Evolutionary conservation across 2,888 invertebrate genomes (phyloP), one percentile per base, ranked within the genome.

Genomic region (Cactoblastis cactorum): DNA sequence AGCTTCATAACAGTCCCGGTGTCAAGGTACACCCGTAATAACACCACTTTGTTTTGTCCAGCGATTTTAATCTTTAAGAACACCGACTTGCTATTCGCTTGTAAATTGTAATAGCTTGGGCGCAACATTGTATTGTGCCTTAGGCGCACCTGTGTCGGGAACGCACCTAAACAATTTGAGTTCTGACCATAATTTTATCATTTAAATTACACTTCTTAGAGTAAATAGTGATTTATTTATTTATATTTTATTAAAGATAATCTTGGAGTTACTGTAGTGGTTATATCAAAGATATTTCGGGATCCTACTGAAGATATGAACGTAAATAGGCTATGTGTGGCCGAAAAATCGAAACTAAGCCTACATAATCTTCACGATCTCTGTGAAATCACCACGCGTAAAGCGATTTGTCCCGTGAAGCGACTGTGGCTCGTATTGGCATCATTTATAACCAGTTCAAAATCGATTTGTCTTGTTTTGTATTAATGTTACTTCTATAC

Each of bases 11-110:
- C 43, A 43, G 28, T 15, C 11, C 11, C 43, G 43, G 43, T 43
- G 43, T 43, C 43, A 43, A 43, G 43, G 43, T 43, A 43, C 43
- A 43, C 28, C 14, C 3, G 28, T 43, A 43, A 32, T 43, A 43
- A 43, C 43, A 43, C 43, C 43, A 32, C 43, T 43, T 43, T 43
- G 43, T 43, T 43, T 41, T 14, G 22, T 41, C 2, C 22, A 9
- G 28, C 28, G 43, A 43, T 43, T 43, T 11, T 28, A 32, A 43
- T 43, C 43, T 43, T 43, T 28, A 28, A 43, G 43, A 15, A 8
- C 43, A 32, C 43, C 28, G 28, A 28, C 43, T 28, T 1, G 5
- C 28, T 17, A 28, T 43, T 43, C 32, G 22, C 33, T 37, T 37
- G 37, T 28, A 35, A 14, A 35, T 14, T 35, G 34, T 22, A 19